These are phyloP conservation scores for Arvicanthis niloticus DNA, from an alignment of 2,113 vertebrate genomes.

Conservation along the genomic window DNA sequence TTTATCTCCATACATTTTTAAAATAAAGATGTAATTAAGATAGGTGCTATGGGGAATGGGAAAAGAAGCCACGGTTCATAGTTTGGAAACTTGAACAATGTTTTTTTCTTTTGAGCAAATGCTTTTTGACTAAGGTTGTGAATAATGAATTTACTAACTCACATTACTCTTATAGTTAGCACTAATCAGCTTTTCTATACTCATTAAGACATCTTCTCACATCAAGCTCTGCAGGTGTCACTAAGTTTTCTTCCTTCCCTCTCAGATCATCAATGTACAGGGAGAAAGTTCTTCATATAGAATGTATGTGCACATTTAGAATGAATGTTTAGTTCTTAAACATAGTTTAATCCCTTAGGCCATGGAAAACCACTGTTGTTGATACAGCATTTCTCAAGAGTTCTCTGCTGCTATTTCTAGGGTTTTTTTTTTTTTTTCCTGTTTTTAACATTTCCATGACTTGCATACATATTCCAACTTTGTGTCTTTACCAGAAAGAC, in stretches of 20 bases:
- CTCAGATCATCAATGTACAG: not conserved
- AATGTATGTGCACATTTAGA: not conserved
- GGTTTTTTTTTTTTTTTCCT: not conserved
- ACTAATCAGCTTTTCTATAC: not conserved
- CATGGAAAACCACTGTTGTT: not conserved
- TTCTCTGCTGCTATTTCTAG: not conserved
- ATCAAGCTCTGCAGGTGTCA: not conserved
- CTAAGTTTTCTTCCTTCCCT: slow-evolving; percentile 9
- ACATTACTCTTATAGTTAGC: not conserved
- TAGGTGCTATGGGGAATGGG: not conserved
- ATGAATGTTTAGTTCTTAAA: not conserved
- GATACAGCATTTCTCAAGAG: not conserved
- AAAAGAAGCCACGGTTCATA: not conserved
- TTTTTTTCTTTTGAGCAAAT: not conserved
- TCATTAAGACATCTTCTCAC: not conserved
- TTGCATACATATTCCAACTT: not conserved
- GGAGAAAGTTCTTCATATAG: not conserved
- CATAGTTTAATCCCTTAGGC: not conserved
- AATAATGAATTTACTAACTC: not conserved
- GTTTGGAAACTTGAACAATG: not conserved
- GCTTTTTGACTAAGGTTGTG: slow-evolving; percentile 20
- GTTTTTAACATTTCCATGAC: not conserved
- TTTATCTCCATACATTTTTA: not conserved
- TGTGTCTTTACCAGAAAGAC: not conserved
- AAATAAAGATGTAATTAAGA: not conserved